These are phyloP conservation scores for Calcarius lapponicus DNA, from an alignment of 2,797 vertebrate species.

Conservation along the genomic window DNA sequence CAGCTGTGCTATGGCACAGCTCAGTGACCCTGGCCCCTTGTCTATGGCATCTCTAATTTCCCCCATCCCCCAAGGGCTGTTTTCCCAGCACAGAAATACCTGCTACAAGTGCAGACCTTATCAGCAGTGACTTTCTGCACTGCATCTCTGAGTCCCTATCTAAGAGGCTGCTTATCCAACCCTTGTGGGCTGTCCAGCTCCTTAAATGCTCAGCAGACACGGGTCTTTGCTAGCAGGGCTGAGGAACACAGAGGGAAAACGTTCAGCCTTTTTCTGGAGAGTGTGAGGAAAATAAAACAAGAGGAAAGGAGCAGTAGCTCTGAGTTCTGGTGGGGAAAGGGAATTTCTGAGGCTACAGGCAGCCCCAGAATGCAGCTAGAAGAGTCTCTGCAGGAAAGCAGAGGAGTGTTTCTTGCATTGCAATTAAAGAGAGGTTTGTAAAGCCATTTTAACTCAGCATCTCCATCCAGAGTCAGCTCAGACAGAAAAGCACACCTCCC, in stretches of 20 bases:
- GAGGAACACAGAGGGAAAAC: accelerated
- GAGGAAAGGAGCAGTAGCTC: not conserved
- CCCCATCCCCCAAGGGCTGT: not conserved
- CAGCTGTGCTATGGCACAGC: not conserved
- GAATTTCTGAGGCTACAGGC: not conserved
- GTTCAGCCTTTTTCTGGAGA: not conserved
- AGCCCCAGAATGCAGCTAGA: not conserved
- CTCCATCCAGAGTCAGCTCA: not conserved
- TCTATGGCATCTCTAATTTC: not conserved
- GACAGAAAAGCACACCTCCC: not conserved
- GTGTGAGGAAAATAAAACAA: not conserved
- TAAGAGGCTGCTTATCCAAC: not conserved
- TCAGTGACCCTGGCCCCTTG: not conserved
- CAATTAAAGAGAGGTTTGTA: not conserved
- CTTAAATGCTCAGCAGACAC: not conserved
- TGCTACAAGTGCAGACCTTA: not conserved
- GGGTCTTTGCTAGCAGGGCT: not conserved
- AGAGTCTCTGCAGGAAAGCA: not conserved
- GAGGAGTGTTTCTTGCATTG: not conserved
- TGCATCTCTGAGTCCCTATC: not conserved
- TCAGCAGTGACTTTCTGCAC: not conserved
- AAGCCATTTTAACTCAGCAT: not conserved
- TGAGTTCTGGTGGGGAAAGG: not conserved
- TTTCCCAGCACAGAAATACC: not conserved
- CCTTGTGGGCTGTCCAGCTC: not conserved